phyloP scores from a whole-genome alignment of 1,140 invertebrate species.

The Lepidostoma basale region DNA sequence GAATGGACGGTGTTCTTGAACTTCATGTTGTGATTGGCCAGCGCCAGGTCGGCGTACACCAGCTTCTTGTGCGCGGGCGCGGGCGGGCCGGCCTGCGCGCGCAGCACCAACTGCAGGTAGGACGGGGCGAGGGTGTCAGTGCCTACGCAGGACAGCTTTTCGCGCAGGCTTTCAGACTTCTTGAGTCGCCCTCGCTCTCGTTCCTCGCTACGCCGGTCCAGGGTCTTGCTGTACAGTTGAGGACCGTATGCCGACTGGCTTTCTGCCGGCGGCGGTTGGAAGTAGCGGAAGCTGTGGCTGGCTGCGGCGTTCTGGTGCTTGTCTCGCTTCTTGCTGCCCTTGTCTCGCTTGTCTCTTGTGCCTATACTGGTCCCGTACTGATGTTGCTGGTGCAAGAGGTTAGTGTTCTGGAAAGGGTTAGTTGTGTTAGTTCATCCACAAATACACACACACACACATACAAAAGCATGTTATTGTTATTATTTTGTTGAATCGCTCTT shows the following conservation, averaged over 20 bases:
- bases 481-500: too few relatives aligned
- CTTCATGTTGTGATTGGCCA: slow-evolving; percentile 62
- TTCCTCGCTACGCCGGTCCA: slow-evolving; percentile 57
- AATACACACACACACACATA: too few relatives aligned
- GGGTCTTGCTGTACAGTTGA: slow-evolving; percentile 59
- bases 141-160: slow-evolving; percentile 59
- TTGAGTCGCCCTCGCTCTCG: slow-evolving; percentile 56
- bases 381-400: slow-evolving; percentile 60
- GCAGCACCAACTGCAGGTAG: slow-evolving; percentile 55
- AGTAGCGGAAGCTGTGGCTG: slow-evolving; percentile 72
- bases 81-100: slow-evolving; percentile 51
- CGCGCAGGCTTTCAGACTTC: slow-evolving; percentile 58
- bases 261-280: slow-evolving; percentile 61
- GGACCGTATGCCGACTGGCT: slow-evolving; percentile 53
- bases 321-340: slow-evolving; percentile 60
- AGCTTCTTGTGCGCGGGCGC: slow-evolving; percentile 59
- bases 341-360: too few relatives aligned
- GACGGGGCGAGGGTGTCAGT: slow-evolving; percentile 52
- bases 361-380: slow-evolving; percentile 58
- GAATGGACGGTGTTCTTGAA: slow-evolving; percentile 63
- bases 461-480: too few relatives aligned
- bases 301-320: slow-evolving; percentile 67
- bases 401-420: slow-evolving; percentile 59
- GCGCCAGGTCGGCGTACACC: slow-evolving; percentile 61
- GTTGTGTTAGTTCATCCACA: not conserved